Conservation (phyloP, 1,140 invertebrate species). For the Theocolax elegans region DNA sequence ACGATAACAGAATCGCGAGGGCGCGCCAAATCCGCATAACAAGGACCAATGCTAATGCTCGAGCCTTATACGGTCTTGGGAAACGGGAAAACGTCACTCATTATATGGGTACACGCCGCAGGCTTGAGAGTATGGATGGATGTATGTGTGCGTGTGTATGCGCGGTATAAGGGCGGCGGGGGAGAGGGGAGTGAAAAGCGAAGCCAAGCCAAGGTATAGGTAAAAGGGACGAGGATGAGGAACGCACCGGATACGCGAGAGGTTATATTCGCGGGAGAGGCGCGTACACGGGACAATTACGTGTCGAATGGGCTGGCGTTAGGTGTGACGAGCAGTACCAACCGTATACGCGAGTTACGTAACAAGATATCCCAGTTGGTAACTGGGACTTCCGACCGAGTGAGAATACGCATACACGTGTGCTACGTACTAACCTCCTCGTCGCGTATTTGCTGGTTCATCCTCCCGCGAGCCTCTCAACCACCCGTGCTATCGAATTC, state of each 20-base stretch:
- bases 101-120: neutral
- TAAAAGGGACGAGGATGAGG: no score
- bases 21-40: constrained; percentile 9
- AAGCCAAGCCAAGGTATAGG: neutral
- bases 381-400: constrained; percentile 51
- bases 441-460: constrained; percentile 31
- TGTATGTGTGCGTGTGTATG: neutral
- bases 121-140: neutral
- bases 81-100: constrained; percentile 22
- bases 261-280: constrained; percentile 3
- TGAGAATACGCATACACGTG: constrained; percentile 46
- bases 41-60: constrained; percentile 22
- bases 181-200: neutral
- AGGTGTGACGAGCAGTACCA: neutral
- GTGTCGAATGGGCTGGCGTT: constrained; percentile 9
- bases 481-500: constrained; percentile 41
- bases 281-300: constrained; percentile 40
- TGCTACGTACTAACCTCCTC: constrained; percentile 5
- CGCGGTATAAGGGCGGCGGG: neutral
- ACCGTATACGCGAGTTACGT: constrained; percentile 41
- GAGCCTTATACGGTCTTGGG: neutral
- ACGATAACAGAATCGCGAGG: no score
- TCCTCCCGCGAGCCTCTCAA: constrained; percentile 19
- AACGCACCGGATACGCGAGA: neutral
- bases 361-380: constrained; percentile 52